Evolutionary conservation across 1,140 invertebrate genomes (phyloP).

Genomic region (Latrodectus geometricus): DNA sequence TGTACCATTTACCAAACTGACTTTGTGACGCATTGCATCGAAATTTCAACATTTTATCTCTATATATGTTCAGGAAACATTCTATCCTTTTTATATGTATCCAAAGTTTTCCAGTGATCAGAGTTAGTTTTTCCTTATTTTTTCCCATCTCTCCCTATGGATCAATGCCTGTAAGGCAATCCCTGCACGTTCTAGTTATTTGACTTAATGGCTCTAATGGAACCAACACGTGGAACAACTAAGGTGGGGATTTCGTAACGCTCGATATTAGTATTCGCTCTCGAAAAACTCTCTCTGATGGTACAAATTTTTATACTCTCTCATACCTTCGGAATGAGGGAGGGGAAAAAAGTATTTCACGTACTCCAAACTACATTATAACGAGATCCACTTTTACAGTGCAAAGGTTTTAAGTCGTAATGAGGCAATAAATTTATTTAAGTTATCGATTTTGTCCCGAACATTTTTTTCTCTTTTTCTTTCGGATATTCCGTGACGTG

Average conservation of each 20-base stretch:
- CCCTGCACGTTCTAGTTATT: conserved; percentile 43
- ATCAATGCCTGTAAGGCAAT: conserved; percentile 52
- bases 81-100: no score
- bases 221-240: conserved; percentile 50
- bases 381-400: conserved; percentile 11
- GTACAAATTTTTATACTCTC: no score
- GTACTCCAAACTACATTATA: background rate
- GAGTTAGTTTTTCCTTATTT: background rate
- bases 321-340: no score
- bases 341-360: background rate
- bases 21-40: no score
- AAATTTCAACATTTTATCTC: no score
- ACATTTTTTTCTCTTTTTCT: no score
- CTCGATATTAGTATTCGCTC: conserved; percentile 33
- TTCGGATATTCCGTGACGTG: conserved; percentile 9
- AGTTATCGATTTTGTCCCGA: conserved; percentile 18
- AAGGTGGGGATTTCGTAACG: conserved; percentile 37
- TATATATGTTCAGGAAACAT: no score
- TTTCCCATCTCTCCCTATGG: conserved; percentile 18
- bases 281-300: background rate
- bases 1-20: no score
- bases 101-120: no score
- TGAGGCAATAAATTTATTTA: conserved; percentile 48
- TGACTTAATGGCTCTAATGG: conserved; percentile 54
- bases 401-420: background rate